Base-by-base conservation (phyloP, 2,113 vertebrate species). In the Paracanthobrama guichenoti region DNA sequence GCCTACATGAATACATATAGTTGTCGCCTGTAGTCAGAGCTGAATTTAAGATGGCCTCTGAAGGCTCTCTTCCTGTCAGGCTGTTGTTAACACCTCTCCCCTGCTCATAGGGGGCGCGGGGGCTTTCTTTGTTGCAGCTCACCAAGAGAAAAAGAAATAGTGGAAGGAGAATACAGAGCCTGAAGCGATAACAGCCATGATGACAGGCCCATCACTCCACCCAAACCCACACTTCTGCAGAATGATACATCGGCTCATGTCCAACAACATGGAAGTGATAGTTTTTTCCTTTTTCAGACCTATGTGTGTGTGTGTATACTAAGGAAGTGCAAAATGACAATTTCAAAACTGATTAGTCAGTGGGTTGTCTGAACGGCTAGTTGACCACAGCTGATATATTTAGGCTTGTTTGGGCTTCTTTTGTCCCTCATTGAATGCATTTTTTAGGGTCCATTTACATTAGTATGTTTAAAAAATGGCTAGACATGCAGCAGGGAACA, bases 11-110 rank as follows among this genome's bases (percentile, higher is more conserved):
- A 79, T 16, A 26, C 75, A 62, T 35, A 59, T 59, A 60, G 55
- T 13, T 14, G 57, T 8, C 26, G 50, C 16, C 31, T 55, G 71
- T 64, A 24, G 39, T 72, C 26, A 84, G 80, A 83, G 83, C 67
- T 64, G 80, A 91, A 39, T 74, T 66, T 90, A 92, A 92, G 90
- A 93, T 93, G 90, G 90, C 90, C 90, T 87, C 89, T 89, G 20
- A 74, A 60, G 86, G 86, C 78, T 87, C 84, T 80, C 84, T 83
- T 66, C 84, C 83, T 82, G 85, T 84, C 62, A 46, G 74, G 26
- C 84, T 66, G 62, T 86, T 92, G 89, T 90, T 91, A 89, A 92
- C 91, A 91, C 91, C 83, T 91, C 90, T 42, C 82, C 75, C 67
- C 60, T 80, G 60, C 78, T 80, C 26, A 66, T 28, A 48, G 60